Conservation (phyloP, 2,888 invertebrate species). For the Camponotus fellah region DNA sequence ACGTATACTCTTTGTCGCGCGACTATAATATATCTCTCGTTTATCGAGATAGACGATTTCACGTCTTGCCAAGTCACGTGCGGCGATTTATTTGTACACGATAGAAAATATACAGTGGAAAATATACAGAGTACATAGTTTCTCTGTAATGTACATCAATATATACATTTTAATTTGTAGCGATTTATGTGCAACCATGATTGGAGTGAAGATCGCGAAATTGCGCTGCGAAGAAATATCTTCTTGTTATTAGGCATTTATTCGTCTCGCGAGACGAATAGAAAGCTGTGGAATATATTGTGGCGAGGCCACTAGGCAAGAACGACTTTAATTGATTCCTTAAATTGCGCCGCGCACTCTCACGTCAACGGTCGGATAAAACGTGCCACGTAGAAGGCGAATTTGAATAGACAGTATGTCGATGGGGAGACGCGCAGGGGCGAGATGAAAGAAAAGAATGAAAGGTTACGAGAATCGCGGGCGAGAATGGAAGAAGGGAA, state of each 20-base stretch:
- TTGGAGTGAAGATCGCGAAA: not conserved
- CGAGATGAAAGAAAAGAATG: constrained; percentile 39
- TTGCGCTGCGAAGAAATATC: not conserved
- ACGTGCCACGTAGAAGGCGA: constrained; percentile 48
- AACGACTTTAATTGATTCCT: constrained; percentile 67
- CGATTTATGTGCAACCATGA: not conserved
- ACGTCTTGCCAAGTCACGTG: not conserved
- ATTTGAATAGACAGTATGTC: constrained; percentile 60
- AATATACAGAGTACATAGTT: not conserved
- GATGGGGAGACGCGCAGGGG: constrained; percentile 27
- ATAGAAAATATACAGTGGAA: not conserved
- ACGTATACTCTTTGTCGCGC: not conserved
- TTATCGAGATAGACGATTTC: not conserved
- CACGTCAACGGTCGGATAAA: constrained; percentile 29
- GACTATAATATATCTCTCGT: not conserved
- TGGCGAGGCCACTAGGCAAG: constrained; percentile 49
- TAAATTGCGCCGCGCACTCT: constrained; percentile 55
- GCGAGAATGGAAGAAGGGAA: not conserved
- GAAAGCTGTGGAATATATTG: constrained; percentile 48
- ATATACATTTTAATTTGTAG: not conserved
- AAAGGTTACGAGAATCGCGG: constrained; percentile 49
- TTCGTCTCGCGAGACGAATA: constrained; percentile 18
- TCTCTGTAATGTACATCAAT: not conserved
- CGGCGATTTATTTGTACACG: not conserved
- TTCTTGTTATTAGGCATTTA: constrained; percentile 5